Evolutionary conservation across 2,113 vertebrate genomes (phyloP), one percentile per base, ranked within the genome.

Genomic region (Pycnonotus jocosus): DNA sequence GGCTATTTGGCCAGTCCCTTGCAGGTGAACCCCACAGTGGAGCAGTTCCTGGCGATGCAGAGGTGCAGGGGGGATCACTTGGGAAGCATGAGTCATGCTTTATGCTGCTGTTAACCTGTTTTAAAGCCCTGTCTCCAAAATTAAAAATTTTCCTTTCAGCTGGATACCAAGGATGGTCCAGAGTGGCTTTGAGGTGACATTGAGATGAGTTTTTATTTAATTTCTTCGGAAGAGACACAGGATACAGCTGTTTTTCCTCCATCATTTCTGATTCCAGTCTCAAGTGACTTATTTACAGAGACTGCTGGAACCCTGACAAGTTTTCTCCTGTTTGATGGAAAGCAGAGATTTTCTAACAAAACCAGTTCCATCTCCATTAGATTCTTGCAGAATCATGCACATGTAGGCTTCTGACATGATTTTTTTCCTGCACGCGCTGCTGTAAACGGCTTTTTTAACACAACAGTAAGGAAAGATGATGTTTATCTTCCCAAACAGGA

Each of bases 401-500:
- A 2, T 71, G 33, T 37, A 58, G 37, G n/a, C 37, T 81, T 57
- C 62, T 40, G 19, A 21, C 30, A 9, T 23, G 15, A 6, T 56
- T 5, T 53, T 33, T 11, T 22, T 17, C 22, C 5, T 33, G 2
- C 15, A 4, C 7, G 28, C 1, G 0, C 37, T 81, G 51, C 58
- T 69, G 6, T 62, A 56, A 93, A 61, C 20, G 79, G 6, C 23
- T 79, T 79, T 48, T 90, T 94, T n/a, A 71, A 60, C 45, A 8
- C 1, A 33, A n/a, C 47, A 50, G 19, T 93, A 88, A 95, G 74
- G 58, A 81, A 88, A n/a, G 25, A 31, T 23, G 6, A 60, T n/a
- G 40, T 60, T 96, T 96, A 21, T 92, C n/a, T 97, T 95, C 66
- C 81, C 81, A 51, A 78, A 82, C 68, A 98, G 98, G 98, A 98